Percentiles rank a stretch among this genome's conserved stretches.
Evolutionary conservation across 2,888 invertebrate genomes (phyloP).

Genomic region (Criorhina ranunculi): DNA sequence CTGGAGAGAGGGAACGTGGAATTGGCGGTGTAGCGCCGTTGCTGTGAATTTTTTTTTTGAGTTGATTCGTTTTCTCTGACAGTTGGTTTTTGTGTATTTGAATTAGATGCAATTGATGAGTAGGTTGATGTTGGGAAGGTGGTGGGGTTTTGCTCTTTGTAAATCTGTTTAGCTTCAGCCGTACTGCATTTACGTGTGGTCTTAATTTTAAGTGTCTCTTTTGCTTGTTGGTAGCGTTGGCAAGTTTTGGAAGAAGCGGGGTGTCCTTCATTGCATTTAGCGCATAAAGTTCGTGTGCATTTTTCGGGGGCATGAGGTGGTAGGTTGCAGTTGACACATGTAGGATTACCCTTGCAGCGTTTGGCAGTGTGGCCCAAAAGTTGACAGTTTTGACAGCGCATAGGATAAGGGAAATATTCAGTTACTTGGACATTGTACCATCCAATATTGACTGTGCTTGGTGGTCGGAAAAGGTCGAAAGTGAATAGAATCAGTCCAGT

Average conservation of each 20-base stretch:
- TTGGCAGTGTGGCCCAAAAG: too few relatives aligned
- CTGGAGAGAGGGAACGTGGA: not conserved
- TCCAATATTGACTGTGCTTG: not conserved
- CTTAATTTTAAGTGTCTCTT: slow-evolving; percentile 3
- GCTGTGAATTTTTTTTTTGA: not conserved
- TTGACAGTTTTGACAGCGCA: not conserved
- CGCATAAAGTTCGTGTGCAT: not conserved
- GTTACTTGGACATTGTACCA: slow-evolving; percentile 1
- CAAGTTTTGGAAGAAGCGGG: too few relatives aligned
- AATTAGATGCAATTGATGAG: not conserved
- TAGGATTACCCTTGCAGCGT: not conserved
- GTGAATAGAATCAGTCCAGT: too few relatives aligned
- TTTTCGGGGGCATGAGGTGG: not conserved
- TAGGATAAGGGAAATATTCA: not conserved
- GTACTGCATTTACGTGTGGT: not conserved
- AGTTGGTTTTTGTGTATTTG: not conserved
- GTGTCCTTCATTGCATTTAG: not conserved
- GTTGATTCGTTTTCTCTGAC: not conserved
- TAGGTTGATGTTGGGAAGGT: not conserved
- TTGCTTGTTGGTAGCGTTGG: not conserved
- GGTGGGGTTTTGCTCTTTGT: slow-evolving; percentile 5
- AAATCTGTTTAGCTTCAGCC: not conserved
- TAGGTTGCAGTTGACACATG: not conserved
- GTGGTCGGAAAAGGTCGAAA: not conserved
- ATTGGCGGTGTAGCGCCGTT: not conserved